Conservation (phyloP, 2,797 vertebrate species). For the Sorex maritimensis region DNA sequence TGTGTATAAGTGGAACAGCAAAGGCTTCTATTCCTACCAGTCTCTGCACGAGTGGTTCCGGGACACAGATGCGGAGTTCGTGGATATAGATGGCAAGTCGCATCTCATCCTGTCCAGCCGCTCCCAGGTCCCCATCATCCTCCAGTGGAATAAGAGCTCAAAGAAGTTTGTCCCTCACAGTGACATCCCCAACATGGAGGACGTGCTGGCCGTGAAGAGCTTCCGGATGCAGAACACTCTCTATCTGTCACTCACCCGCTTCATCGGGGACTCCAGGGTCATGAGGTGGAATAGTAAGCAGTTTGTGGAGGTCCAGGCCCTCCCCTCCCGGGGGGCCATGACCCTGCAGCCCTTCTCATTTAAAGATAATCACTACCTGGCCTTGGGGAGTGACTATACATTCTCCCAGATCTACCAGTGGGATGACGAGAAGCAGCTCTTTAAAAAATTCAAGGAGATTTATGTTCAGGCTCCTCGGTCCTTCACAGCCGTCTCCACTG, state of each 20-base stretch:
- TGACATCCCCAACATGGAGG: conserved; percentile 98
- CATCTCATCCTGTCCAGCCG: conserved; percentile 97
- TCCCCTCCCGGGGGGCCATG: conserved; percentile 98
- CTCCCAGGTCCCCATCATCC: conserved; percentile 98
- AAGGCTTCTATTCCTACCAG: conserved; percentile 98
- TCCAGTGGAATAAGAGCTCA: conserved; percentile 96
- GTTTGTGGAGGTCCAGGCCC: conserved; percentile 96
- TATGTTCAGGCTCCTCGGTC: conserved; percentile 98
- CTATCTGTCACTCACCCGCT: conserved; percentile 97
- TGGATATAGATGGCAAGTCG: conserved; percentile 96
- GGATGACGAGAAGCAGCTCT: conserved; percentile 95
- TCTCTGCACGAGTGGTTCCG: conserved; percentile 99
- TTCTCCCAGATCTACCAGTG: conserved; percentile 99
- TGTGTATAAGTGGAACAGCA: conserved; percentile 98
- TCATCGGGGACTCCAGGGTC: conserved; percentile 98
- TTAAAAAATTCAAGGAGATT: conserved; percentile 97
- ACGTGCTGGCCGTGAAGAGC: conserved; percentile 97
- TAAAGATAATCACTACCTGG: conserved; percentile 96
- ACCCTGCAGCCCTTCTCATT: conserved; percentile 97
- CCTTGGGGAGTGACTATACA: conserved; percentile 98
- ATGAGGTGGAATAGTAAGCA: conserved; percentile 96
- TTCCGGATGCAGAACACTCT: conserved; percentile 96
- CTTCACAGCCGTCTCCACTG: conserved; percentile 98
- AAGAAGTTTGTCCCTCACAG: conserved; percentile 96
- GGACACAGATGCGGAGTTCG: conserved; percentile 97